phyloP scores from a whole-genome alignment of 2,888 invertebrate species.

The Germaria angustata region DNA sequence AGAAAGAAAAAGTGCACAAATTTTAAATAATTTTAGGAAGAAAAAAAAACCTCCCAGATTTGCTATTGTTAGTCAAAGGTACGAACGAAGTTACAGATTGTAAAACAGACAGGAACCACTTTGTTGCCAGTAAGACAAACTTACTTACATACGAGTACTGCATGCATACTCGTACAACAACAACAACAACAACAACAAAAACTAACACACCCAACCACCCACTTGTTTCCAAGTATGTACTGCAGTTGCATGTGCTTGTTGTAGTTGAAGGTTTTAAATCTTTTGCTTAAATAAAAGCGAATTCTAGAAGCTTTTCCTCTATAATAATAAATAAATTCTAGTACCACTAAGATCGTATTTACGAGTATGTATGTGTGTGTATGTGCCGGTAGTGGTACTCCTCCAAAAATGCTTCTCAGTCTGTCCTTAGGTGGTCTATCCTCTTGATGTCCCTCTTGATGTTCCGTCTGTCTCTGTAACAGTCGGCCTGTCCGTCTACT shows the following conservation, averaged over 20 bases:
- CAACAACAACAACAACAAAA: slow-evolving; percentile 33
- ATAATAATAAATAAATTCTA: slow-evolving; percentile 42
- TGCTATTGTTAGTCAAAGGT: slow-evolving; percentile 53
- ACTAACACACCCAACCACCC: slow-evolving; percentile 54
- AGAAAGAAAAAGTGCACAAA: slow-evolving; percentile 15
- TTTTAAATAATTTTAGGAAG: slow-evolving; percentile 20
- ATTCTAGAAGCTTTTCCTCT: slow-evolving; percentile 44
- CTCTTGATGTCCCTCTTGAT: background rate
- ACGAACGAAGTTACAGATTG: background rate
- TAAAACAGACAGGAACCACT: slow-evolving; percentile 3
- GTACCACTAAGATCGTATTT: background rate
- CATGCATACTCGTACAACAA: slow-evolving; percentile 2
- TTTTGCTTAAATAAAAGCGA: slow-evolving; percentile 29
- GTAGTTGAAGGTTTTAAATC: slow-evolving; percentile 46
- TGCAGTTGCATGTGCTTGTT: background rate
- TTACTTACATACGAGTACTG: background rate
- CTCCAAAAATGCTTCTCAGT: slow-evolving; percentile 23
- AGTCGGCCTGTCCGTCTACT: background rate
- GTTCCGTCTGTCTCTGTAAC: background rate
- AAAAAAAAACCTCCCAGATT: slow-evolving; percentile 24
- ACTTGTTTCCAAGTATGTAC: slow-evolving; percentile 27
- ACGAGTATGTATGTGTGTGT: background rate
- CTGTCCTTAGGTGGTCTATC: background rate
- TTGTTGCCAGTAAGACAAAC: slow-evolving; percentile 24
- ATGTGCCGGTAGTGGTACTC: background rate